Evolutionary conservation across 1,140 invertebrate species (phyloP), one percentile per base, ranked within the genome.

Genomic region (Ptiloglossa arizonensis): DNA sequence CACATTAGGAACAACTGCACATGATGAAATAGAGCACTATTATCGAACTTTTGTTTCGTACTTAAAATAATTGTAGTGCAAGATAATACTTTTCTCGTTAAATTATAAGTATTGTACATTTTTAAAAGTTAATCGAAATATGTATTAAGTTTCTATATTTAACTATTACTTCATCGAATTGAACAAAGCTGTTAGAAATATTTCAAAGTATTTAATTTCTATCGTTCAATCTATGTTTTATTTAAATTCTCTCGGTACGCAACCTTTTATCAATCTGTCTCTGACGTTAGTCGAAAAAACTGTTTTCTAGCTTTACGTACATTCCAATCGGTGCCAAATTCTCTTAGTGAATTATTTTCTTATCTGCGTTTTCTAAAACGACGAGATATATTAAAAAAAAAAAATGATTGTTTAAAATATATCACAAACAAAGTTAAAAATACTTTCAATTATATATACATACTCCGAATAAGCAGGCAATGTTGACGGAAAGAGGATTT

Each of bases 271-370:
- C 22, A 6, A 11, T 13, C 11, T 17, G 15, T 5, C 5, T 22
- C 13, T 54, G 24, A 54, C 32, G 24, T 54, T 32, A 50, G 50
- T 52, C 13, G 8, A 46, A 32, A 54, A 41, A 41, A 4, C 52
- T 54, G n/a, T 73, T 64, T 73, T 72, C 19, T 22, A 29, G 22
- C 1, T 22, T 73, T 41, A 1, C 24, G 15, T 73, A 73, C 41
- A 54, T 73, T 19, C 3, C 17, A 13, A 1, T 11, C 1, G 24
- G 13, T 41, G 48, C 15, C 60, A 64, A 54, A 73, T 64, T 6
- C 4, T 17, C 5, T 44, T 11, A 0, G 22, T 46, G n/a, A 62
- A 3, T 66, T 44, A 73, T 41, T 24, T 54, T 29, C 22, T 5
- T 38, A 17, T 3, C 3, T 41, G 11, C 3, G 4, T 17, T 29